phyloP scores from a whole-genome alignment of 2,113 vertebrate species.

The Menura novaehollandiae region DNA sequence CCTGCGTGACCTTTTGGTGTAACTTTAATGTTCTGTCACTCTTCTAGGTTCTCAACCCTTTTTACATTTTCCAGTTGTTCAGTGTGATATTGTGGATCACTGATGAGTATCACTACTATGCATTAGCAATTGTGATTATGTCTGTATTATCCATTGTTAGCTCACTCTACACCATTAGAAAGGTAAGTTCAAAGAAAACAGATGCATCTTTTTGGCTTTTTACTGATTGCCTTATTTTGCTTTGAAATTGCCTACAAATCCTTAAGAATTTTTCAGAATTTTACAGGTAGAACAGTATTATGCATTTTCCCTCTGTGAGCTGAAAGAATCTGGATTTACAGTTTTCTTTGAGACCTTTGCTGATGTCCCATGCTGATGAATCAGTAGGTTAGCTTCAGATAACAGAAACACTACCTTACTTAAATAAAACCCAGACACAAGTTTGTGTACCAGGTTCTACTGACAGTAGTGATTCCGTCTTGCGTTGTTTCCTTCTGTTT shows the following conservation, averaged over 20 bases:
- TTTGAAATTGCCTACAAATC: neutral
- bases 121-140: conserved; percentile 93
- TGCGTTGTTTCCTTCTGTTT: neutral
- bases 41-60: conserved; percentile 95
- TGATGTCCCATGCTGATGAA: neutral
- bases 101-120: conserved; percentile 98
- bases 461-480: neutral
- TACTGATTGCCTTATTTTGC: neutral
- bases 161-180: conserved; percentile 96
- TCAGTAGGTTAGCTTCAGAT: neutral
- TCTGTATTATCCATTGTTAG: conserved; percentile 94
- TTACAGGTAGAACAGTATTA: neutral
- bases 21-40: neutral
- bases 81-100: conserved; percentile 94
- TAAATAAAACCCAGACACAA: neutral
- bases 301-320: neutral
- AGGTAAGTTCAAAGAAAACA: conserved; percentile 75
- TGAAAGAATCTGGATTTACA: neutral
- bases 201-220: neutral
- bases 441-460: neutral
- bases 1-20: neutral
- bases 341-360: neutral
- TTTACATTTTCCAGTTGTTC: conserved; percentile 99
- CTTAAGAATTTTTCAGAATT: neutral
- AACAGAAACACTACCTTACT: neutral